A percentile compares a stretch with the other conserved stretches of the same genome.
Conservation (phyloP, 35 echinoderm and acorn worm genomes). For the Ophioderma brevispina region DNA sequence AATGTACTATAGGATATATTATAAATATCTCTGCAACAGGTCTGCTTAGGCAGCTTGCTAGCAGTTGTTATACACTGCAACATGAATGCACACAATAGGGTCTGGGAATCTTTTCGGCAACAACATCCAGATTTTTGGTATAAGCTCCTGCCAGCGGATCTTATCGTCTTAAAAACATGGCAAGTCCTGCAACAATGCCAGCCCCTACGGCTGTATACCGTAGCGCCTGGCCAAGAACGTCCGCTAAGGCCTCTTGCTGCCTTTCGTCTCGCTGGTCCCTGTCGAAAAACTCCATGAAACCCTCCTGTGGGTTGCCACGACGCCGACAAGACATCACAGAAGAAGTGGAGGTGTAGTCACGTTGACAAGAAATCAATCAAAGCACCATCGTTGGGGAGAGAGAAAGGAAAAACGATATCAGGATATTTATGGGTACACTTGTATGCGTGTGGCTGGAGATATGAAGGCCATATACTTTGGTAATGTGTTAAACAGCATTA, state of each 20-base stretch:
- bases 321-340: too few species aligned
- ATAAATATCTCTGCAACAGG: not conserved
- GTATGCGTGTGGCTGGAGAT: too few species aligned
- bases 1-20: too few species aligned
- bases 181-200: conserved; percentile 56
- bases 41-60: not conserved
- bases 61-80: conserved; percentile 2
- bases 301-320: conserved; percentile 19
- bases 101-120: not conserved
- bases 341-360: too few species aligned
- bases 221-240: conserved; percentile 35
- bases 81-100: not conserved
- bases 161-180: conserved; percentile 54
- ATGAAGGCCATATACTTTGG: too few species aligned
- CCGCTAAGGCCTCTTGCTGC: conserved; percentile 37
- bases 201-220: conserved; percentile 39
- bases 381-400: conserved; percentile 1
- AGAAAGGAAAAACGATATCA: not conserved
- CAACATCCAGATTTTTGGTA: not conserved
- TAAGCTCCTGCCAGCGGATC: not conserved
- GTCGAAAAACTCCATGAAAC: conserved; percentile 79
- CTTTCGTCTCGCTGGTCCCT: conserved; percentile 40
- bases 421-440: not conserved
- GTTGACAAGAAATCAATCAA: not conserved
- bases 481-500: too few species aligned